Evolutionary conservation across 2,888 invertebrate species (phyloP), one percentile per base, ranked within the genome.

Genomic region (Ectobius pallidus): DNA sequence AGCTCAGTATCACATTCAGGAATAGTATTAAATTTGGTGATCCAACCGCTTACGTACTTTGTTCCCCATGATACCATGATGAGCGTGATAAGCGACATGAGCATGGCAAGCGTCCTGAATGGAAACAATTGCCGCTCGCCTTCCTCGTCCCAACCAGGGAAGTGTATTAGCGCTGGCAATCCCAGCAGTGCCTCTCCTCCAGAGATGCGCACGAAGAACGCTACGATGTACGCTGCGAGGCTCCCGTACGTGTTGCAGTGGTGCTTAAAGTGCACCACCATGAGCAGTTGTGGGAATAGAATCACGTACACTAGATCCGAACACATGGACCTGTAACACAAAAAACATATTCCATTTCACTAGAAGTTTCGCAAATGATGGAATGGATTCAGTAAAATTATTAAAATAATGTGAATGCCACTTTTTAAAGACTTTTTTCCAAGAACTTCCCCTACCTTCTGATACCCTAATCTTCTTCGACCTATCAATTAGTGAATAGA

Each of bases 241-340:
- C 97, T 97, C 42, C 99, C 99, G 84, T 99, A 99, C 11, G 98
- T 98, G 86, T 99, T 99, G 86, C 96, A 96, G 82, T 94, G 88
- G 77, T 92, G 88, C 83, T 94, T 93, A 85, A 97, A 94, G 85
- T 99, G 97, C 25, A 99, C 97, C 78, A 99, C 99, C 92, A 97
- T 97, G 79, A 98, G 88, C 25, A 99, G 90, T 85, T 97, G 99
- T 0, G 99, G 99, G 85, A 99, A 99, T 78, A 99, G 90, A 81
- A 99, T 97, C 78, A 98, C 97, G 87, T 98, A 99, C 77, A 99
- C 98, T 82, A 99, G 87, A 85, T 99, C 99, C 61, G 98, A 97
- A 85, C 99, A 99, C 90, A 99, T 94, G 76, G 96, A 97, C 93
- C 93, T 93, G 83, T 34, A 34, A 34, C n/a, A n/a, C n/a, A n/a